Evolutionary conservation across 30 jellyfish, hydroid and myxozoan genomes (phyloP), one percentile per base, ranked within the genome.

Genomic region (Turritopsis dohrnii): DNA sequence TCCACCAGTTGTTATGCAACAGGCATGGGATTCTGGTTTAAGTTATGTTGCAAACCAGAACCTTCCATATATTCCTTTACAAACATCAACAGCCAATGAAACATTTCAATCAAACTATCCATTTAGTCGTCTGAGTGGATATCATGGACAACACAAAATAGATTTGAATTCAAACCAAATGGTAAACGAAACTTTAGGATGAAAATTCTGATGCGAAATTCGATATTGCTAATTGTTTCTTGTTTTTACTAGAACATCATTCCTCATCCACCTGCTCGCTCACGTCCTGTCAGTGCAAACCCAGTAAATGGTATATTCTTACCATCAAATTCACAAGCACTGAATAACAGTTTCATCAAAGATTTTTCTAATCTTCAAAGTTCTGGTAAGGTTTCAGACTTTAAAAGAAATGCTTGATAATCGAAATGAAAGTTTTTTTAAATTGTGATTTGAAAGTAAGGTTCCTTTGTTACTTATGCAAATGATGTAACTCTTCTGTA

Each of bases 251-350:
- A 52, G 66, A 29, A 77, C 71, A 26, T 80, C 72, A 85, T 85
- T 71, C 97, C 97, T 18, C 94, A 85, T 65, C 97, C 97, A 7
- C 97, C 97, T 18, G 31, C 89, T 53, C 91, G 89, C 22, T 74
- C 89, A 54, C 71, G 94, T 24, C 96, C 96, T 4, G 28, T 54
- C 24, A 86, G 87, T 18, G 88, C 90, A 19, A 84, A 71, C 28
- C 88, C 96, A 29, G 52, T 89, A 0, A 86, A 74, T 74, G 83
- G 83, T 23, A 41, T 74, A 9, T 74, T 74, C 23, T 21, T 74
- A 7, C 1, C 53, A 74, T 24, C 83, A 74, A 23, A 23, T n/a
- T n/a, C 77, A 69, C 77, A 41, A 29, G 19, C 71, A 3, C 9
- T 74, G 83, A n/a, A 28, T 23, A 21, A 22, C 26, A 29, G 54